Conservation (phyloP, 2,888 invertebrate species). For the Dicranocentrus wangi region DNA sequence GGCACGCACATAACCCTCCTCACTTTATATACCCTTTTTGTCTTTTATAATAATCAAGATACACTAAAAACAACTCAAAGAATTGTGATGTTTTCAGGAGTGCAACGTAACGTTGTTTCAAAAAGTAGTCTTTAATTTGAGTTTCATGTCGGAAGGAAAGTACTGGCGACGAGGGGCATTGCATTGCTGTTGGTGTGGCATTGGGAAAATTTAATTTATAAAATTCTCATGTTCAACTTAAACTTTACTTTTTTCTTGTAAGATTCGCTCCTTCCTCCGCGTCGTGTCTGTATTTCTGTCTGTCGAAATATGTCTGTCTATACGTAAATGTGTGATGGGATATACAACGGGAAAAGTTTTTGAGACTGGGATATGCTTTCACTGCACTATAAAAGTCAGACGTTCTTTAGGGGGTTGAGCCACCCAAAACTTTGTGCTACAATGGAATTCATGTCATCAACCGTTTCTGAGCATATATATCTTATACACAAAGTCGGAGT, state of each 20-base stretch:
- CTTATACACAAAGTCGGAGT: not conserved
- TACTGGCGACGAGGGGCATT: not conserved
- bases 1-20: not conserved
- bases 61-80: not conserved
- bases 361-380: constrained; percentile 27
- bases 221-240: constrained; percentile 71
- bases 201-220: constrained; percentile 72
- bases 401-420: constrained; percentile 19
- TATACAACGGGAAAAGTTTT: constrained; percentile 36
- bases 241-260: constrained; percentile 68
- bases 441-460: not conserved
- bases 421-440: not conserved
- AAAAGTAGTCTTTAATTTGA: constrained; percentile 12
- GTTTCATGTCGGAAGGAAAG: constrained; percentile 21
- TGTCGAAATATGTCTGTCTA: constrained; percentile 2
- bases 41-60: not conserved
- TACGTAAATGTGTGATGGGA: not conserved
- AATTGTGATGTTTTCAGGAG: not conserved
- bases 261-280: constrained; percentile 15
- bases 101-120: constrained; percentile 21
- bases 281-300: constrained; percentile 32
- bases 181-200: constrained; percentile 6
- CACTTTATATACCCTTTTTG: not conserved
- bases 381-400: constrained; percentile 45
- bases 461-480: not conserved